Evolutionary conservation across 2,113 vertebrate genomes (phyloP).

Genomic region (Rhynchomys soricoides): DNA sequence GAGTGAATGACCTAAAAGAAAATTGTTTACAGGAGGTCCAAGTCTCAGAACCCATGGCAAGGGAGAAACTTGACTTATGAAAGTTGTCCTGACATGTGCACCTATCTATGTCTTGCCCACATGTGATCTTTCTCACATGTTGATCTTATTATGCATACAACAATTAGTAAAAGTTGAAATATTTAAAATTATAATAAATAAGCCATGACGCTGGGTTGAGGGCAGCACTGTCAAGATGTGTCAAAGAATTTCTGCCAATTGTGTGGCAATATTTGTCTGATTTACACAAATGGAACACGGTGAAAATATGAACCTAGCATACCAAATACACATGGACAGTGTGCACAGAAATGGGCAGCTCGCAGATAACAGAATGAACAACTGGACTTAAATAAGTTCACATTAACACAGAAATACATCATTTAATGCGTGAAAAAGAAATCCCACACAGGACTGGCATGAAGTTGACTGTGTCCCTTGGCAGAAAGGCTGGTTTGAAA

Average conservation of each 20-base stretch:
- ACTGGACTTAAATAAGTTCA: background rate
- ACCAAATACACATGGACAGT: background rate
- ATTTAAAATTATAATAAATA: background rate
- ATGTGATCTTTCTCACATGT: background rate
- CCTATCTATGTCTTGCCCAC: background rate
- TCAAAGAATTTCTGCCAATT: constrained; percentile 7
- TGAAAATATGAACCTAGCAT: background rate
- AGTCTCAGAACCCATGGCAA: background rate
- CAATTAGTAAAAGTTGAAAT: background rate
- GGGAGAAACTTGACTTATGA: background rate
- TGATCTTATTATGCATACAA: background rate
- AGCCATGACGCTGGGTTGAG: background rate
- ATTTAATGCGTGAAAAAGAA: constrained; percentile 4
- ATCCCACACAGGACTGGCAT: background rate
- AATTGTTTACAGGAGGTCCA: background rate
- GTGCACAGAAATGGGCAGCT: background rate
- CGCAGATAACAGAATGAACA: background rate
- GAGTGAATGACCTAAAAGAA: background rate
- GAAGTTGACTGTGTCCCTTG: background rate
- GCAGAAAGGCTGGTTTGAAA: background rate
- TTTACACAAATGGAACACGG: background rate
- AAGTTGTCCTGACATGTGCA: background rate
- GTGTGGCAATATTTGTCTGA: background rate
- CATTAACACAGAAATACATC: background rate
- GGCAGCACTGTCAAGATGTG: background rate